A percentile compares a stretch with the other conserved stretches of the same genome.
Evolutionary conservation across 1,140 invertebrate species (phyloP).

Genomic region (Neodiprion lecontei): DNA sequence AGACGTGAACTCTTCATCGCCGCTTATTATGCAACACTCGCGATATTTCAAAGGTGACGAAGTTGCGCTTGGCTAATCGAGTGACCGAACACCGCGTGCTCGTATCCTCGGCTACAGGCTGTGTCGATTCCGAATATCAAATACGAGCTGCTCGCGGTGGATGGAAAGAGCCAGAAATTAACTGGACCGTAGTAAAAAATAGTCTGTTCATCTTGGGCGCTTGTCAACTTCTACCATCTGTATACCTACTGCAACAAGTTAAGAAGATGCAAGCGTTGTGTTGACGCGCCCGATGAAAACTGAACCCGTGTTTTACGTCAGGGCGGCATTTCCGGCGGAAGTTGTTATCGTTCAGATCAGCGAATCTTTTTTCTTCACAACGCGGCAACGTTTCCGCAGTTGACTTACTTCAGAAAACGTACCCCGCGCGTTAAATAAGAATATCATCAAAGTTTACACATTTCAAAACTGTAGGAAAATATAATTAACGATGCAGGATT

Average conservation of each 20-base stretch:
- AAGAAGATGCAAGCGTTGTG: too few relatives aligned
- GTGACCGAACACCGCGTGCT: background rate
- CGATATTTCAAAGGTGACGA: slow-evolving; percentile 1
- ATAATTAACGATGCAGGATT: too few relatives aligned
- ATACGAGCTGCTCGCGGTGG: too few relatives aligned
- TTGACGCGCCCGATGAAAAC: too few relatives aligned
- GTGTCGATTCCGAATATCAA: too few relatives aligned
- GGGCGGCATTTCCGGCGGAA: slow-evolving; percentile 46
- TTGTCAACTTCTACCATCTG: too few relatives aligned
- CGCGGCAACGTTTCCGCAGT: slow-evolving; percentile 5
- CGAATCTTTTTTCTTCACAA: slow-evolving; percentile 36
- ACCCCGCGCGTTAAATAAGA: background rate
- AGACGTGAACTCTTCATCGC: background rate
- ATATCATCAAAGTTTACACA: background rate
- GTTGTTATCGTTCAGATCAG: slow-evolving; percentile 37
- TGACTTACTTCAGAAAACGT: slow-evolving; percentile 6
- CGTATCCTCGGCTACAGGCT: too few relatives aligned
- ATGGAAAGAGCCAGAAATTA: too few relatives aligned
- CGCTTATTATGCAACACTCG: background rate
- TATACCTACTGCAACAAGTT: too few relatives aligned
- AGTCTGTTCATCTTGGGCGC: too few relatives aligned
- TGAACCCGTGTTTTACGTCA: slow-evolving; percentile 3
- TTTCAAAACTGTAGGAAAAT: too few relatives aligned
- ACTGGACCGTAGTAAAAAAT: too few relatives aligned
- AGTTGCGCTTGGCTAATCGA: background rate